Percentiles rank a stretch among this genome's conserved stretches.
phyloP scores from a whole-genome alignment of 2,888 invertebrate genomes.

The Drymonia ruficornis region DNA sequence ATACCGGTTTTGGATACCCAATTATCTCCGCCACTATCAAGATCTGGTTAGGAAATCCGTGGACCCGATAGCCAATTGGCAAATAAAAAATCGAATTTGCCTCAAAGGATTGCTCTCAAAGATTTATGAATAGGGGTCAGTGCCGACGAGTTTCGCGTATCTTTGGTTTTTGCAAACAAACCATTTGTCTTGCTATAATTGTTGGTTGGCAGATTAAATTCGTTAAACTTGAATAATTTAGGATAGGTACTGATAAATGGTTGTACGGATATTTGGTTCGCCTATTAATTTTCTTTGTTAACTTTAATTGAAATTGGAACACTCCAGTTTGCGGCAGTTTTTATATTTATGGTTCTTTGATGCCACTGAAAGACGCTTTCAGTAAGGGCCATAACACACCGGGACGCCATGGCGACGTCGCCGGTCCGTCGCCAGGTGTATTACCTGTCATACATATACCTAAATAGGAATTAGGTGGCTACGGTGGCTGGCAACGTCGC shows the following conservation, averaged over 20 bases:
- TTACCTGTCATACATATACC: no score
- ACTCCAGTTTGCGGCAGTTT: slow-evolving; percentile 13
- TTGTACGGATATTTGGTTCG: slow-evolving; percentile 23
- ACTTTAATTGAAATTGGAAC: slow-evolving; percentile 30
- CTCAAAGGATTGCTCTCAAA: slow-evolving; percentile 11
- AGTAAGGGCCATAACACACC: no score
- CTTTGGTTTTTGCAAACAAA: slow-evolving; percentile 40
- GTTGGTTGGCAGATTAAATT: slow-evolving; percentile 45
- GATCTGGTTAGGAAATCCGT: background rate
- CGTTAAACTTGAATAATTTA: slow-evolving; percentile 39
- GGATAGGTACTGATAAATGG: slow-evolving; percentile 47
- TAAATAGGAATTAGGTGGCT: no score
- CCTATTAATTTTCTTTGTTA: slow-evolving; percentile 31
- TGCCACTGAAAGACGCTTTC: background rate
- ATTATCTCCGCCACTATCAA: slow-evolving; percentile 1
- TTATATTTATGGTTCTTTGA: background rate
- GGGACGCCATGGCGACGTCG: no score
- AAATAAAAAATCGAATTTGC: background rate
- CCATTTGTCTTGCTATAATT: slow-evolving; percentile 45
- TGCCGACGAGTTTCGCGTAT: slow-evolving; percentile 21
- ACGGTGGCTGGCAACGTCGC: no score
- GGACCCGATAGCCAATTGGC: slow-evolving; percentile 2
- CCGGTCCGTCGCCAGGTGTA: no score
- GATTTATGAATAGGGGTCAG: slow-evolving; percentile 26
- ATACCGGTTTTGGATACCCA: slow-evolving; percentile 2